phyloP scores from a whole-genome alignment of 2,888 invertebrate genomes.

The Acleris literana region DNA sequence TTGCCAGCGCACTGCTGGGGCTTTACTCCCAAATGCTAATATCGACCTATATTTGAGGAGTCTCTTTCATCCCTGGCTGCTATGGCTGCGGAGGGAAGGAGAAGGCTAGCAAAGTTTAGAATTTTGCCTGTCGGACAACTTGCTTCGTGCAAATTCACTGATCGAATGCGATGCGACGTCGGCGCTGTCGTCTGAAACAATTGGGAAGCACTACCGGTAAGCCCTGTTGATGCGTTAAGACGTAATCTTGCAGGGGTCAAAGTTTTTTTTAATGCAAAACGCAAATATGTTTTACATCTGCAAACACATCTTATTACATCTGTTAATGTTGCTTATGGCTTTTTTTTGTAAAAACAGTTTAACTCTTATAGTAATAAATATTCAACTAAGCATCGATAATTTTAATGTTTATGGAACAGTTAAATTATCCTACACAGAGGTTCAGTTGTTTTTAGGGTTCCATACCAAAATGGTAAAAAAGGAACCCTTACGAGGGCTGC shows the following conservation, averaged over 20 bases:
- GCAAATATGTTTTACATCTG: background rate
- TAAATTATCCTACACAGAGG: too few species aligned
- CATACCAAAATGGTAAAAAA: too few species aligned
- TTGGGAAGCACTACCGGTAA: conserved; percentile 50
- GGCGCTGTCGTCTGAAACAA: conserved; percentile 61
- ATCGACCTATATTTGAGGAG: background rate
- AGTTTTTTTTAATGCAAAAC: background rate
- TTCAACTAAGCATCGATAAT: too few species aligned
- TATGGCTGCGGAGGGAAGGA: conserved; percentile 39
- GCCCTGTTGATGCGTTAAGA: conserved; percentile 8
- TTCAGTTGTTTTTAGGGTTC: too few species aligned
- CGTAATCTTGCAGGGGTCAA: conserved; percentile 14
- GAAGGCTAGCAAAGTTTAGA: too few species aligned
- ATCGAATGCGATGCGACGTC: conserved; percentile 73
- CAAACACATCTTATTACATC: too few species aligned
- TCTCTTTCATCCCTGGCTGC: background rate
- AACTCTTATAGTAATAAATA: too few species aligned
- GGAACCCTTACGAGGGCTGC: too few species aligned
- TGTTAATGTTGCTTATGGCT: too few species aligned
- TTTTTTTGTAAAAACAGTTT: too few species aligned
- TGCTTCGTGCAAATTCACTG: conserved; percentile 55
- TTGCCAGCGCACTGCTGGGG: conserved; percentile 63
- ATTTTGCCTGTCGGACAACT: too few species aligned
- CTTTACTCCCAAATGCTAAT: conserved; percentile 55
- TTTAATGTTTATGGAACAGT: too few species aligned